These are phyloP conservation scores for Anadara kagoshimensis DNA, from an alignment of 1,140 invertebrate species.

Conservation along the genomic window DNA sequence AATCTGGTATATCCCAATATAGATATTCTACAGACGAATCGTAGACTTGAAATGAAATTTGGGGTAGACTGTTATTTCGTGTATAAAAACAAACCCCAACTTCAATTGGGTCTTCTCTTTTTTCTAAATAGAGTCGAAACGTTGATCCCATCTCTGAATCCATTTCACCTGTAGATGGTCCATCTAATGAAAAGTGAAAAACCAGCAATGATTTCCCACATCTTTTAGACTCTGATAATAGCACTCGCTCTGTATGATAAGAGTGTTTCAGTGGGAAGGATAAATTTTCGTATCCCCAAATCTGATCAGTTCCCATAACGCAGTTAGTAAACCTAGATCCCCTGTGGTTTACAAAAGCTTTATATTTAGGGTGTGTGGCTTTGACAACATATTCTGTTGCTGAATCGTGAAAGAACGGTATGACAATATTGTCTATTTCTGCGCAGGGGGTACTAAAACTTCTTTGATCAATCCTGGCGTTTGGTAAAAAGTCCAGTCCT, in stretches of 20 bases:
- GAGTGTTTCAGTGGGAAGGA: not conserved
- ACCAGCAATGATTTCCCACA: not conserved
- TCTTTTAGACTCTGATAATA: not conserved
- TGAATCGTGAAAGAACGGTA: conserved; percentile 32
- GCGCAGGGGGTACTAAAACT: conserved; percentile 46
- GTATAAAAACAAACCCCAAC: too few relatives aligned
- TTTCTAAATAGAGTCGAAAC: conserved; percentile 37
- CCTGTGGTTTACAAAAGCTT: conserved; percentile 37
- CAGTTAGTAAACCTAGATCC: conserved; percentile 43
- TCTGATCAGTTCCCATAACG: not conserved
- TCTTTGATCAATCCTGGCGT: conserved; percentile 22
- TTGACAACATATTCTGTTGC: conserved; percentile 28
- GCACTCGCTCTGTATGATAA: not conserved
- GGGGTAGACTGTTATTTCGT: too few relatives aligned
- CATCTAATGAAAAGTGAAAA: too few relatives aligned
- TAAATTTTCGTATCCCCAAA: conserved; percentile 20
- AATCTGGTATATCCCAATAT: conserved; percentile 43
- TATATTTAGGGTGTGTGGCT: conserved; percentile 45
- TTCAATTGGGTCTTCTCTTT: conserved; percentile 21
- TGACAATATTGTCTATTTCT: conserved; percentile 51
- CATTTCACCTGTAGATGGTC: not conserved
- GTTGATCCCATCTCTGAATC: conserved; percentile 12
- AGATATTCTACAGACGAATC: too few relatives aligned
- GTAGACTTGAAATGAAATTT: too few relatives aligned
- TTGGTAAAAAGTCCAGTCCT: conserved; percentile 27